A percentile compares a stretch with the other conserved stretches of the same genome.
phyloP scores from a whole-genome alignment of 2,888 invertebrate genomes.

The Calameuta pallipes region DNA sequence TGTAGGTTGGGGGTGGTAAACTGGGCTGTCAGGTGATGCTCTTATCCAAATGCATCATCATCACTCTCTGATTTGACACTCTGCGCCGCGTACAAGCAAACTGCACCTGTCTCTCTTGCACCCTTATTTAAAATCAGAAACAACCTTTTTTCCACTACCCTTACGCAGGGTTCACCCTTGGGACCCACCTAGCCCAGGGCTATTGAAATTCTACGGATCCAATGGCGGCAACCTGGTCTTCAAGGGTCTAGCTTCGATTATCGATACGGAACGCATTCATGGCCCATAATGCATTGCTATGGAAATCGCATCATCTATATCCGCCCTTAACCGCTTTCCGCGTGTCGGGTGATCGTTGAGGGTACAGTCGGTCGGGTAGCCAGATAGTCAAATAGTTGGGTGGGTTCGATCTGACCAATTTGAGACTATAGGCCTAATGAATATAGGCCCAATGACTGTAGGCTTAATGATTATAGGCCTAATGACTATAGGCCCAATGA shows the following conservation, averaged over 20 bases:
- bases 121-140: too few relatives aligned
- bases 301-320: not conserved
- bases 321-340: too few relatives aligned
- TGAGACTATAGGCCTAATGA: too few relatives aligned
- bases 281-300: conserved; percentile 25
- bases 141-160: not conserved
- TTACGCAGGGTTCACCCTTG: too few relatives aligned
- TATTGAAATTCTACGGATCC: not conserved
- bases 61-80: not conserved
- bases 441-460: too few relatives aligned
- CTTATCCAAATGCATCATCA: conserved; percentile 8
- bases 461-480: too few relatives aligned
- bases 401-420: too few relatives aligned
- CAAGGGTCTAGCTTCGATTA: conserved; percentile 32
- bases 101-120: not conserved
- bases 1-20: not conserved
- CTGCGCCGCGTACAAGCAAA: not conserved
- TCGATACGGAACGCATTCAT: conserved; percentile 30
- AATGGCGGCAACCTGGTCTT: not conserved
- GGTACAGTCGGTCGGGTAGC: too few relatives aligned
- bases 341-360: too few relatives aligned
- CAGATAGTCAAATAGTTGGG: too few relatives aligned
- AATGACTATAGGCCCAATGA: too few relatives aligned
- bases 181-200: too few relatives aligned
- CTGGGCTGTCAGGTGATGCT: conserved; percentile 12